Percentiles rank a stretch among this genome's conserved stretches.
phyloP scores from a whole-genome alignment of 2,797 vertebrate genomes.

The Limosa lapponica region DNA sequence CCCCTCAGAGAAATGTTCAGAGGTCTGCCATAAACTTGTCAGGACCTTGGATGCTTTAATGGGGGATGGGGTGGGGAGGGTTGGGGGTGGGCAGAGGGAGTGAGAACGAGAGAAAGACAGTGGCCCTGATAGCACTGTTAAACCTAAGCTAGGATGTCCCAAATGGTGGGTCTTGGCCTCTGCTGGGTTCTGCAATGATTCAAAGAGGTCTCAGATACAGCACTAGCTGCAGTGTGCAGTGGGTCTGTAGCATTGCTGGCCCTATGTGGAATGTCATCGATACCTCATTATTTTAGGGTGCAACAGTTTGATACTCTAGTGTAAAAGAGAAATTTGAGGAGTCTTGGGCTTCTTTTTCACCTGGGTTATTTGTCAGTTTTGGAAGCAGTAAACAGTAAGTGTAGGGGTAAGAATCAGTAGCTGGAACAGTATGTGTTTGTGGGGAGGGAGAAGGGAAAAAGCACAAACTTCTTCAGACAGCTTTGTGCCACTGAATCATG shows the following conservation, averaged over 20 bases:
- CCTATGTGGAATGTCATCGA: accelerated
- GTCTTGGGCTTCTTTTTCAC: neutral
- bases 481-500: neutral
- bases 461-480: neutral
- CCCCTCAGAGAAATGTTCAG: neutral
- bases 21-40: neutral
- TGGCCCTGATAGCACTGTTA: neutral
- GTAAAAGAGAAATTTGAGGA: neutral
- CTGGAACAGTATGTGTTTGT: neutral
- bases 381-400: neutral
- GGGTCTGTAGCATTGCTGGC: neutral
- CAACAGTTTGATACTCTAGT: neutral
- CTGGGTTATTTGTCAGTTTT: neutral
- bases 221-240: accelerated
- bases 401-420: neutral
- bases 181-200: neutral
- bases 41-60: neutral
- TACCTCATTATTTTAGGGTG: no score
- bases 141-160: neutral
- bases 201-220: neutral
- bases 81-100: no score
- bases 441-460: neutral
- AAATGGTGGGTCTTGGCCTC: neutral
- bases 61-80: no score
- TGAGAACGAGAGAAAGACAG: neutral